Conservation (phyloP, 2,113 vertebrate genomes). For the Balaenoptera acutorostrata region DNA sequence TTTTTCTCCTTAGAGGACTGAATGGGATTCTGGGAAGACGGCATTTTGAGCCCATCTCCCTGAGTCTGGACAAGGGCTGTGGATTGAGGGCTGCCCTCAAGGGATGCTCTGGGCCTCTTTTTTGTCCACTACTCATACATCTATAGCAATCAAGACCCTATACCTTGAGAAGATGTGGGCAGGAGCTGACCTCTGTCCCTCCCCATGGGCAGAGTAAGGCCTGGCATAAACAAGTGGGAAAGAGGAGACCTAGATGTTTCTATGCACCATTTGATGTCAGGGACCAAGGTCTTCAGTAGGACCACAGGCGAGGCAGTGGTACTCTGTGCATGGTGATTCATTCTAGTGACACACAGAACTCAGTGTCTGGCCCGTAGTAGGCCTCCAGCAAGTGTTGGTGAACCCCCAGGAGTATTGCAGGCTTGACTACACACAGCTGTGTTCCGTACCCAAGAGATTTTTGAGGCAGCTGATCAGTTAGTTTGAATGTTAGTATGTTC, state of each 20-base stretch:
- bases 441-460: not conserved
- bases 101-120: not conserved
- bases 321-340: not conserved
- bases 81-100: too few relatives aligned
- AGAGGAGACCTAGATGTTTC: not conserved
- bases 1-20: not conserved
- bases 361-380: not conserved
- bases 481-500: not conserved
- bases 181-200: not conserved
- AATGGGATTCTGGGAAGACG: not conserved
- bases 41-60: not conserved
- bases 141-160: rapidly evolving
- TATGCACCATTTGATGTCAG: rapidly evolving
- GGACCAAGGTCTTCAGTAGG: not conserved
- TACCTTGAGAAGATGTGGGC: not conserved
- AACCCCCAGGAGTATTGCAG: not conserved
- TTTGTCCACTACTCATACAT: too few relatives aligned
- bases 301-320: not conserved
- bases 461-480: not conserved
- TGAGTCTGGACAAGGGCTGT: not conserved
- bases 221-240: rapidly evolving
- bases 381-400: not conserved
- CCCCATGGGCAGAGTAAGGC: not conserved
- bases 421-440: not conserved
- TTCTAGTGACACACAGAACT: not conserved